Conservation (phyloP, 2,888 invertebrate genomes). For the Rotaria sp. region DNA sequence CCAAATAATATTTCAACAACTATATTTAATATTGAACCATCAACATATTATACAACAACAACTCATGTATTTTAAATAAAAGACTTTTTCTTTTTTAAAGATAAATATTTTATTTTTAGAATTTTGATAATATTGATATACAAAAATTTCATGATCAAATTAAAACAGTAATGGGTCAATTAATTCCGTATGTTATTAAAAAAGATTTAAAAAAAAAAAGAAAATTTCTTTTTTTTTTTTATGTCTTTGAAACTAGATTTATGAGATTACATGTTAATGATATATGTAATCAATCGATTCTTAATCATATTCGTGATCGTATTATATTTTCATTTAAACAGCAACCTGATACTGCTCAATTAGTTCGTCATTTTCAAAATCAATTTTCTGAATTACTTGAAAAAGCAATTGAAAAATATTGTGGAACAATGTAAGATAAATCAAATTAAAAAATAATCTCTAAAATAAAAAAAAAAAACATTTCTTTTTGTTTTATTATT, state of each 20-base stretch:
- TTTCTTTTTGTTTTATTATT: neutral
- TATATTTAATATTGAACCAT: neutral
- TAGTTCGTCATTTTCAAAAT: neutral
- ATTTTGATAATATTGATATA: constrained; percentile 10
- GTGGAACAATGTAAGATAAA: neutral
- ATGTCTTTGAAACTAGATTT: neutral
- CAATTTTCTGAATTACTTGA: neutral
- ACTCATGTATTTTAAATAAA: neutral
- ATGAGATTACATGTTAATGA: constrained; percentile 13
- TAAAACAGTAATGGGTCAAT: neutral
- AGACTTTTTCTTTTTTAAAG: neutral
- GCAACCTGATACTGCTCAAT: neutral
- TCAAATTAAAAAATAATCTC: too few relatives aligned
- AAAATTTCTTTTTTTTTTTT: neutral
- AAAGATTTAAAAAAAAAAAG: too few relatives aligned
- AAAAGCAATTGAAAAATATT: constrained; percentile 15
- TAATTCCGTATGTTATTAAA: neutral
- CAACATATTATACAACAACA: neutral
- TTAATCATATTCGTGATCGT: neutral
- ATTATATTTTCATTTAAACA: neutral
- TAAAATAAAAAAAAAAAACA: neutral
- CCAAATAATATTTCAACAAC: neutral
- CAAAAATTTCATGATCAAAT: neutral
- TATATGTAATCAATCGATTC: neutral
- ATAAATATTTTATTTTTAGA: neutral